Conservation (phyloP, 2,113 vertebrate species). For the Megaceryle maxima region DNA sequence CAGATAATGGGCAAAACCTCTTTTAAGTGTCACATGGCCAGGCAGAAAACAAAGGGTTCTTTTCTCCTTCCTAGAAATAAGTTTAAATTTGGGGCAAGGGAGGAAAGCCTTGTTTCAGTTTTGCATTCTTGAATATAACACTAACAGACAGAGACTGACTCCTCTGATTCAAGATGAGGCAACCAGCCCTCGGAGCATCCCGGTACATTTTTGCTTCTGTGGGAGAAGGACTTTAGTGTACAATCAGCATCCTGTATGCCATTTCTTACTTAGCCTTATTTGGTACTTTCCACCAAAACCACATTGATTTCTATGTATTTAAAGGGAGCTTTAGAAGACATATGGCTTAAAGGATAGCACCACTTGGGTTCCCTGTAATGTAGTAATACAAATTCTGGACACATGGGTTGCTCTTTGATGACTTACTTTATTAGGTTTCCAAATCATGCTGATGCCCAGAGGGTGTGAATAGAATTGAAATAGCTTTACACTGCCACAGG, state of each 20-base stretch:
- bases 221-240: neutral
- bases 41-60: neutral
- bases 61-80: neutral
- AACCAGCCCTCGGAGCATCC: neutral
- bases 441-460: constrained; percentile 64
- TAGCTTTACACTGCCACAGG: constrained; percentile 54
- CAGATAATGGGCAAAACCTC: neutral
- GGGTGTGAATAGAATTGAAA: constrained; percentile 61
- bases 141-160: neutral
- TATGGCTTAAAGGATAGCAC: constrained; percentile 38
- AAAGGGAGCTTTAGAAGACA: constrained; percentile 56
- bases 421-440: constrained; percentile 71
- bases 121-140: neutral
- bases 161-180: neutral
- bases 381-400: constrained; percentile 64
- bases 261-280: constrained; percentile 4
- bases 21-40: neutral
- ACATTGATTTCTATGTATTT: constrained; percentile 56
- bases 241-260: neutral
- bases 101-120: neutral
- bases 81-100: neutral
- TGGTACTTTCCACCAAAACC: constrained; percentile 8
- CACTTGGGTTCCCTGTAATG: neutral
- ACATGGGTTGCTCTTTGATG: constrained; percentile 61
- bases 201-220: neutral